phyloP scores from a whole-genome alignment of 1,140 invertebrate species.

The Bombus superbus region DNA sequence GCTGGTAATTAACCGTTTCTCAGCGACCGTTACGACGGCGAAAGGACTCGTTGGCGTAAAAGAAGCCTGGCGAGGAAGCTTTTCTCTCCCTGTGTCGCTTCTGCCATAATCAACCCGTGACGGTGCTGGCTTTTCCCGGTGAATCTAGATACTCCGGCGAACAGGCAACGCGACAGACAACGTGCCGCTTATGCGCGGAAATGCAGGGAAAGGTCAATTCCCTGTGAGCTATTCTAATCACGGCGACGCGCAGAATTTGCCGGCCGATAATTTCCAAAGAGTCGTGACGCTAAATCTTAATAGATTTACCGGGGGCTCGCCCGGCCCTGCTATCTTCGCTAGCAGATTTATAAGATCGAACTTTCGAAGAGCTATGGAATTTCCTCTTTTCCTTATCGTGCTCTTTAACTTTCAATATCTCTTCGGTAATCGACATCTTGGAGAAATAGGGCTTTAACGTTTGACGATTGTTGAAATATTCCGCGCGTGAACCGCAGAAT shows the following conservation, averaged over 20 bases:
- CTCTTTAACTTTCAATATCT: not conserved
- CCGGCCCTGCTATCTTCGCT: not conserved
- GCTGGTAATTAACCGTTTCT: constrained; percentile 34
- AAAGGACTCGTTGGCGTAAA: too few species aligned
- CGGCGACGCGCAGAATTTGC: constrained; percentile 4
- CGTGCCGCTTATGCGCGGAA: constrained; percentile 27
- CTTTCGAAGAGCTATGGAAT: not conserved
- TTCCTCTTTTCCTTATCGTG: not conserved
- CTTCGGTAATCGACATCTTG: not conserved
- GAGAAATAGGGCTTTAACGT: not conserved
- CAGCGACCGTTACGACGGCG: not conserved
- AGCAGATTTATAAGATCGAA: constrained; percentile 1
- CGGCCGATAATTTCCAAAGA: not conserved
- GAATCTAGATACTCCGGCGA: not conserved
- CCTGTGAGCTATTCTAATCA: constrained; percentile 24
- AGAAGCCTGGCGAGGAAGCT: not conserved
- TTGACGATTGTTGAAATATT: not conserved
- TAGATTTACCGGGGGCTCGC: not conserved
- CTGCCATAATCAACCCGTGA: constrained; percentile 14
- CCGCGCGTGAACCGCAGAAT: too few species aligned
- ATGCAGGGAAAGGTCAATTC: constrained; percentile 46
- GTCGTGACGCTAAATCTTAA: not conserved
- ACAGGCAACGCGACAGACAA: constrained; percentile 34
- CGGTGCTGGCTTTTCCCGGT: not conserved
- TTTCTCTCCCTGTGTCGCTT: constrained; percentile 12